Evolutionary conservation across 2,113 vertebrate species (phyloP), one percentile per base, ranked within the genome.

Genomic region (Oncorhynchus gorbuscha): DNA sequence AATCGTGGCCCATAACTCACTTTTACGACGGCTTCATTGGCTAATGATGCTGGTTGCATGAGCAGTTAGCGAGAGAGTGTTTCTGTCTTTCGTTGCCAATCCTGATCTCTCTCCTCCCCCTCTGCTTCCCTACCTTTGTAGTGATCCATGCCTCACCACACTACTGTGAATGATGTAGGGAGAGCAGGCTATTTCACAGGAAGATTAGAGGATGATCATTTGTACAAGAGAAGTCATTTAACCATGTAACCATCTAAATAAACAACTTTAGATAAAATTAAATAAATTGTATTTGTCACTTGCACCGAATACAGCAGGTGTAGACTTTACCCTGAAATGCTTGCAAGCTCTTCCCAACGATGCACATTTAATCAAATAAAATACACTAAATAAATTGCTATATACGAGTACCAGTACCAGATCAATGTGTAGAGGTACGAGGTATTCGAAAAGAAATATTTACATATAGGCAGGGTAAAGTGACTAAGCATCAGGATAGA

Each of bases 21-120:
- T 89, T 93, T 92, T 93, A 93, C 84, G 86, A 89, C 89, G 83
- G 81, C 86, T 90, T 90, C 89, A 91, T 92, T 90, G 89, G 91
- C 89, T 93, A 92, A 92, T 92, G 89, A 92, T 90, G 87, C 89
- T 82, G 82, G 90, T 55, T 85, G 88, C 85, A 81, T 22, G 77
- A 90, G 87, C 81, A 20, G 81, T 78, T 86, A 89, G 90, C 81
- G 82, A 45, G 86, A 86, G 81, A 86, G 88, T 80, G 78, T 83
- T 86, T 86, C 66, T 35, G 5, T 68, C 7, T 68, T 35, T 68
- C 5, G 28, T 16, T 39, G 32, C 30, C 18, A 8, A 35, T 68
- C 66, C 28, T 28, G 5, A 16, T 26, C 65, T 26, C 65, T 26
- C 7, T 11, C 26, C 5, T 67, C 11, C 14, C 65, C 13, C 65